These are phyloP conservation scores for Plutomurus gul DNA, from an alignment of 1,140 invertebrate species.

Conservation along the genomic window DNA sequence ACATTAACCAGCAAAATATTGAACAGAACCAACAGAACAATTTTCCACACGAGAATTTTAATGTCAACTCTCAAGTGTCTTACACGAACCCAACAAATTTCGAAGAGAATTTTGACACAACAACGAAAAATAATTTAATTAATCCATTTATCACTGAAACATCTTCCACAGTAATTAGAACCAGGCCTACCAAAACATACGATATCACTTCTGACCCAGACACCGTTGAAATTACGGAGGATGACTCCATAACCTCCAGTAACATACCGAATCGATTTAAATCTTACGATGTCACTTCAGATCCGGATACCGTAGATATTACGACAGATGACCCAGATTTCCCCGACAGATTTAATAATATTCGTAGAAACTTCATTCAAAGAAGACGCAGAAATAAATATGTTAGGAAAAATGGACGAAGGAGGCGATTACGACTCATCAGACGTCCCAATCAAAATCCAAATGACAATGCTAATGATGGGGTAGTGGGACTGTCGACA, in stretches of 20 bases:
- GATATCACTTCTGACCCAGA: not conserved
- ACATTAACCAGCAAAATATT: no score
- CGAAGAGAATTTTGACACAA: not conserved
- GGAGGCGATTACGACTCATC: not conserved
- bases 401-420: not conserved
- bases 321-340: slow-evolving; percentile 7
- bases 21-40: no score
- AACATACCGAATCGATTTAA: not conserved
- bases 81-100: not conserved
- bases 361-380: not conserved
- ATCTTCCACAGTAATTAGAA: not conserved
- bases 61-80: not conserved
- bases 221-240: not conserved
- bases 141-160: not conserved
- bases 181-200: not conserved
- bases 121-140: not conserved
- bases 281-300: not conserved
- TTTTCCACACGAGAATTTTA: not conserved
- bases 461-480: not conserved
- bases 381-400: not conserved
- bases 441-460: not conserved
- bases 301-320: slow-evolving; percentile 2
- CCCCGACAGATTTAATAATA: not conserved
- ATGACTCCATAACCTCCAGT: not conserved
- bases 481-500: no score